Base-by-base conservation (phyloP, 2,888 invertebrate species). In the Eilema depressum region DNA sequence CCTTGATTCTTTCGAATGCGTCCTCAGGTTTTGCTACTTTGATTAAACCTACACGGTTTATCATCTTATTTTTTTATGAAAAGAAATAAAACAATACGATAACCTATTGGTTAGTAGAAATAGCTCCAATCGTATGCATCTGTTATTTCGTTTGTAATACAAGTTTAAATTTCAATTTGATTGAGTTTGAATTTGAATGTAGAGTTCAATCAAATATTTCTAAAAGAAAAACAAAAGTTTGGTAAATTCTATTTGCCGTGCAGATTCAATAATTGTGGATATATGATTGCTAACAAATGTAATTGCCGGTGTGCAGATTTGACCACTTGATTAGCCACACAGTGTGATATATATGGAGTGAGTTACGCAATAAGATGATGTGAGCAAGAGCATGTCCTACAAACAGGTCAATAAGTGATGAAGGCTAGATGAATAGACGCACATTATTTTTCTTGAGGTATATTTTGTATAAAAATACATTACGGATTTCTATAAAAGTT, bases 291-390 rank as follows among this genome's bases (percentile, higher is more conserved):
- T 53, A n/a, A n/a, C 10, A 53, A 53, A 53, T 53, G 10, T 3
- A 41, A 47, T n/a, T 53, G 10, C 53, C n/a, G n/a, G 20, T 53
- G 53, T n/a, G 53, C 53, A 47, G n/a, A 53, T 53, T 47, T 20
- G 53, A 53, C 1, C 53, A 53, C 53, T 53, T 47, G 10, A 53
- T 10, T n/a, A n/a, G 53, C 53, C 53, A 53, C 0, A 53, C n/a
- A 5, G 3, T n/a, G 53, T 3, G 8, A 53, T n/a, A 10, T 20
- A 53, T 53, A n/a, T 53, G 53, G 53, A n/a, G 53, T n/a, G 53
- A n/a, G 53, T 53, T 53, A 53, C n/a, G 53, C n/a, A 53, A 53
- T n/a, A 53, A 53, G n/a, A 53, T 53, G 53, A n/a, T n/a, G 53
- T 53, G 53, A n/a, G 53, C n/a, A n/a, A n/a, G 53, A 53, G 53